Base-by-base conservation (phyloP, 2,113 vertebrate species). In the Dasyornis broadbenti region DNA sequence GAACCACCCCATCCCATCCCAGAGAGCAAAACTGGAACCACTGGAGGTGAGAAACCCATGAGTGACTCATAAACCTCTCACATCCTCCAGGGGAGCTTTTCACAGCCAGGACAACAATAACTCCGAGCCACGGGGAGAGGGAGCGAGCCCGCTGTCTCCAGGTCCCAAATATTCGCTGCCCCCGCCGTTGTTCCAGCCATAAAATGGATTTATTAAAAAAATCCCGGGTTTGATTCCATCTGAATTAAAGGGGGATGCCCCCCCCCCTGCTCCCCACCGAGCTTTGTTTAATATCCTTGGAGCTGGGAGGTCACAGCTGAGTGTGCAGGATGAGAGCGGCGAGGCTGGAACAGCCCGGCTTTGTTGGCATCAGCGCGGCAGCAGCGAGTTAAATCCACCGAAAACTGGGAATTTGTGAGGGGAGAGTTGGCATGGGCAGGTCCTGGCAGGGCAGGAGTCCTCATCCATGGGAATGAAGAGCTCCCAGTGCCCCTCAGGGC, bases 241-340 rank as follows among this genome's bases (percentile, higher is more conserved):
- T 39, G 84, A 91, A 94, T 81, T 27, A 59, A 91, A 80, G 2
- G 10, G 45, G 84, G 94, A 60, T 5, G 35, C 11, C 10, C 8
- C 53, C 68, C 40, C 40, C 69, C 68, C 93, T 16, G 78, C 94
- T 96, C 90, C 95, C 87, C 94, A 24, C 85, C 13, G 91, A 71
- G 88, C 13, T 16, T 20, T 9, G 63, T 92, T 96, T 78, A 75
- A 87, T 88, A 52, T 94, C 90, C 90, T 80, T 76, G 79, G 61
- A 89, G 82, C 77, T 86, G 59, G 21, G 13, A 59, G 91, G 86
- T 63, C 86, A 21, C 86, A 56, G 64, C 56, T 40, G 80, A 59
- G 76, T 0, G 57, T 7, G 8, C 14, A 13, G 2, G 13, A 23
- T 18, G 47, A 68, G 53, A 79, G 47, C 73, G 61, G 87, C 35